Percentiles rank a stretch among this genome's conserved stretches.
Evolutionary conservation across 2,888 invertebrate genomes (phyloP).

Genomic region (Carabus problematicus): DNA sequence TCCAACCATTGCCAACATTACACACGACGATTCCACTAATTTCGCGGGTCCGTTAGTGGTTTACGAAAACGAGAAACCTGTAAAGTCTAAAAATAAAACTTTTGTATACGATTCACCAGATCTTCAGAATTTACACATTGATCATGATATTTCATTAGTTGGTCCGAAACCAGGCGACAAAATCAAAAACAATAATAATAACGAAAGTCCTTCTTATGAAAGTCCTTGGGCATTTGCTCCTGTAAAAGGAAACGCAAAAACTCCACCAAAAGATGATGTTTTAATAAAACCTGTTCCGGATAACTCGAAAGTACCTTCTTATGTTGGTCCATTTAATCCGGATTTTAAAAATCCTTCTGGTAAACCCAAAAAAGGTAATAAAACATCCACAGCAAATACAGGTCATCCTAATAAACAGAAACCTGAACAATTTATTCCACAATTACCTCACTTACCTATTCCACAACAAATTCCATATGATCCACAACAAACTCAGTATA

Average conservation of each 20-base stretch:
- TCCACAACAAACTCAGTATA: slow-evolving; percentile 19
- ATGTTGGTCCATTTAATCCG: slow-evolving; percentile 60
- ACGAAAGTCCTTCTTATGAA: slow-evolving; percentile 16
- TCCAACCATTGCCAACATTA: slow-evolving; percentile 15
- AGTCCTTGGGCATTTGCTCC: slow-evolving; percentile 20
- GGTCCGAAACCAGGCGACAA: slow-evolving; percentile 19
- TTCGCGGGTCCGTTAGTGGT: slow-evolving; percentile 36
- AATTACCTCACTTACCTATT: not conserved
- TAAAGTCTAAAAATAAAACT: slow-evolving; percentile 33
- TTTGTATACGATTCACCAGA: slow-evolving; percentile 5
- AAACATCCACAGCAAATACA: slow-evolving; percentile 46
- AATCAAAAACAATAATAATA: slow-evolving; percentile 21
- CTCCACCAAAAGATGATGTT: slow-evolving; percentile 19
- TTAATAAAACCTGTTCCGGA: slow-evolving; percentile 28
- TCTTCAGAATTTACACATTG: slow-evolving; percentile 21
- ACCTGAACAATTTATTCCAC: slow-evolving; percentile 25
- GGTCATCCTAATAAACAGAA: slow-evolving; percentile 25
- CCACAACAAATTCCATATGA: slow-evolving; percentile 19
- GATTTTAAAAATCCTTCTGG: slow-evolving; percentile 50
- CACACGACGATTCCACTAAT: slow-evolving; percentile 6
- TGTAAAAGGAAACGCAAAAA: slow-evolving; percentile 9
- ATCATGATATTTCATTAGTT: slow-evolving; percentile 7
- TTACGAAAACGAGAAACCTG: slow-evolving; percentile 38
- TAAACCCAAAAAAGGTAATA: slow-evolving; percentile 43
- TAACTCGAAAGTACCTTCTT: slow-evolving; percentile 48